These are phyloP conservation scores for Ascidia mentula DNA, from an alignment of 23 tunicate species.

Conservation along the genomic window DNA sequence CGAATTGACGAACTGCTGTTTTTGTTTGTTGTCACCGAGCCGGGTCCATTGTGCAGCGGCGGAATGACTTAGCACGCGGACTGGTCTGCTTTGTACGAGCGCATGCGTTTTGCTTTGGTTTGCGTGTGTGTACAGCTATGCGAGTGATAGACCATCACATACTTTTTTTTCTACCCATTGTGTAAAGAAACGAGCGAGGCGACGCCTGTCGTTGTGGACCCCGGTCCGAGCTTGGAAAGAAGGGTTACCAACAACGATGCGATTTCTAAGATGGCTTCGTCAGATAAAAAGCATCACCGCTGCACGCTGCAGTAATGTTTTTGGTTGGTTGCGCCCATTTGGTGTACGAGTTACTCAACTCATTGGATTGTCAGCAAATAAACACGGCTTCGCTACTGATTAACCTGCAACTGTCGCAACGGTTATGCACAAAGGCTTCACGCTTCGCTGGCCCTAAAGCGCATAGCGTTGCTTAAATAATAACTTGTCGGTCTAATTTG, in stretches of 20 bases:
- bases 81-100: not conserved
- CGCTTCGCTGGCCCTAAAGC: too few species aligned
- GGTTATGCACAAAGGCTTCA: too few species aligned
- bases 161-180: too few species aligned
- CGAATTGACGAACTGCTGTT: not conserved
- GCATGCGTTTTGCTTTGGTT: not conserved
- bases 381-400: too few species aligned
- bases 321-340: too few species aligned
- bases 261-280: not conserved
- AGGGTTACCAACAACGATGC: not conserved
- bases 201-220: not conserved
- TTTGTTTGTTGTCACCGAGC: not conserved
- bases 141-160: too few species aligned
- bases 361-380: too few species aligned
- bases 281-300: not conserved
- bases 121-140: not conserved
- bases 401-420: too few species aligned
- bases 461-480: too few species aligned
- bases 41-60: not conserved
- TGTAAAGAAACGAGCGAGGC: not conserved
- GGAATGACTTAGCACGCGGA: not conserved
- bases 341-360: too few species aligned
- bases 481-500: too few species aligned
- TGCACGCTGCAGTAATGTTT: conserved; percentile 12
- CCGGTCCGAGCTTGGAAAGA: not conserved